These are phyloP conservation scores for Saccopteryx leptura DNA, from an alignment of 2,113 vertebrate species.

Conservation along the genomic window DNA sequence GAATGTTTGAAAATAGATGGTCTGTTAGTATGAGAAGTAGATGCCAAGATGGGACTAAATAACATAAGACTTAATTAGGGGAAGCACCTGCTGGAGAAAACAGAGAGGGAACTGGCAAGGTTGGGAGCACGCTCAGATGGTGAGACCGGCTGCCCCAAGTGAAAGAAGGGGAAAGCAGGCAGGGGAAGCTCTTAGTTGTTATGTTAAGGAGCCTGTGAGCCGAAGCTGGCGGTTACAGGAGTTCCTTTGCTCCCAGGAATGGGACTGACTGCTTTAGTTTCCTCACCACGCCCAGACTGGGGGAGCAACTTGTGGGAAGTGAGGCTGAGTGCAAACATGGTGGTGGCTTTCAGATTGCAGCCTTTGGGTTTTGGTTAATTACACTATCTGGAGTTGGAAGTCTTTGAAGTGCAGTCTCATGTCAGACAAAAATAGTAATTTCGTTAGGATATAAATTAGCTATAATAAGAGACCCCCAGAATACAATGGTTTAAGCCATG, in stretches of 20 bases:
- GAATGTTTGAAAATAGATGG: constrained; percentile 1
- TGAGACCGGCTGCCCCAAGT: background rate
- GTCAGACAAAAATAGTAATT: background rate
- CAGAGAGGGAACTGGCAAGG: background rate
- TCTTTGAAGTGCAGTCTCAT: background rate
- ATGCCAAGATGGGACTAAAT: background rate
- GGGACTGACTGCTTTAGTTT: background rate
- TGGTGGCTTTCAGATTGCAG: background rate
- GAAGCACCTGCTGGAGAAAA: background rate
- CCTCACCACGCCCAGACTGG: background rate
- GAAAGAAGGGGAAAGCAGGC: background rate
- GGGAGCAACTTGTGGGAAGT: background rate
- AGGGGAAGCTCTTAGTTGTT: background rate
- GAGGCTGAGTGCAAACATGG: background rate
- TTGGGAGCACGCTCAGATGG: background rate
- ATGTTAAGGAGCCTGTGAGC: background rate
- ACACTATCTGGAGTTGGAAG: background rate
- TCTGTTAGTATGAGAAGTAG: background rate
- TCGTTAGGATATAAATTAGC: background rate
- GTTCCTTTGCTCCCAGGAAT: no score
- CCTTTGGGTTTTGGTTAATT: background rate
- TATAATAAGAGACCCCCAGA: background rate
- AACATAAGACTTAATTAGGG: background rate
- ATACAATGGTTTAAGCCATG: background rate
- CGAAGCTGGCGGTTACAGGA: background rate